These are phyloP conservation scores for Motacilla alba DNA, from an alignment of 2,113 vertebrate species.

Conservation along the genomic window DNA sequence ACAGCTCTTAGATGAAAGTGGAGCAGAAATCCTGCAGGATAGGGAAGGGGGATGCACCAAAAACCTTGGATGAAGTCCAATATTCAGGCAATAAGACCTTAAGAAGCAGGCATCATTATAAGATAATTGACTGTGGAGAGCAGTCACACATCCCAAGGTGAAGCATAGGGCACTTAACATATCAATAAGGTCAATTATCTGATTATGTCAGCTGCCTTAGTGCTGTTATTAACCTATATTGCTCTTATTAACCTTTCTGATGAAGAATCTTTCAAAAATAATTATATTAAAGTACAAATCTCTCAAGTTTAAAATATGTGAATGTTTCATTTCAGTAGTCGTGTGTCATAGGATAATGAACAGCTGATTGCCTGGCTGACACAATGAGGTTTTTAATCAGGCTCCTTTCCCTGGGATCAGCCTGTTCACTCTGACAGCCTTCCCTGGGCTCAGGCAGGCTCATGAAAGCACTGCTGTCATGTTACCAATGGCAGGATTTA, in stretches of 20 bases:
- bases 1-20: not conserved
- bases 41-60: not conserved
- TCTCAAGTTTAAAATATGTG: constrained; percentile 67
- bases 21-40: not conserved
- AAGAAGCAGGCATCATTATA: constrained; percentile 41
- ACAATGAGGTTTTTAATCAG: constrained; percentile 65
- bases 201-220: constrained; percentile 60
- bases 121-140: constrained; percentile 67
- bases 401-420: constrained; percentile 23
- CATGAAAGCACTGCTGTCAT: constrained; percentile 53
- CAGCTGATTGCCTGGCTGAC: constrained; percentile 54
- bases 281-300: constrained; percentile 76
- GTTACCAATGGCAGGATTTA: constrained; percentile 43
- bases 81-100: not conserved
- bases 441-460: constrained; percentile 6
- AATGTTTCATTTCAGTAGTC: constrained; percentile 65
- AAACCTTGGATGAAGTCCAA: not conserved
- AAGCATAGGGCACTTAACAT: constrained; percentile 66
- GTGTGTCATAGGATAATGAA: constrained; percentile 67
- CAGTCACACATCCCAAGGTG: constrained; percentile 62
- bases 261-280: constrained; percentile 79
- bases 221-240: constrained; percentile 71
- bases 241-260: constrained; percentile 78
- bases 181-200: constrained; percentile 78
- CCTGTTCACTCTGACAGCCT: constrained; percentile 19